Percentiles rank a stretch among this genome's conserved stretches.
phyloP scores from a whole-genome alignment of 2,797 vertebrate genomes.

The Ataeniobius toweri region DNA sequence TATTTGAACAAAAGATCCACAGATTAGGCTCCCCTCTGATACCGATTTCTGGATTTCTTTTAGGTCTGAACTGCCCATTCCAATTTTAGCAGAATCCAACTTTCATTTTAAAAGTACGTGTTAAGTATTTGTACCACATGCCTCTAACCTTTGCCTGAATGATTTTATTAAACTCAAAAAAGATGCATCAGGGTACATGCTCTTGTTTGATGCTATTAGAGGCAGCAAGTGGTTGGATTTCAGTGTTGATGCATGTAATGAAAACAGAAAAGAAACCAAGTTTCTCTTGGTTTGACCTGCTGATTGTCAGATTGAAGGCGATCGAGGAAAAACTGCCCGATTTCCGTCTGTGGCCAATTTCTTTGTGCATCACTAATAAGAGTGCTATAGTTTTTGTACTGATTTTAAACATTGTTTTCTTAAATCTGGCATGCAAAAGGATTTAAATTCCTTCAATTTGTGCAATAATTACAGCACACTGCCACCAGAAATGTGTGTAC shows the following conservation, averaged over 20 bases:
- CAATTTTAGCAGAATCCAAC: background rate
- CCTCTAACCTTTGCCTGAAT: background rate
- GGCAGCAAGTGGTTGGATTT: background rate
- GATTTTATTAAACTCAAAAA: background rate
- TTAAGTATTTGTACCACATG: background rate
- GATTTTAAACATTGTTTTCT: background rate
- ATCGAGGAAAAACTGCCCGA: background rate
- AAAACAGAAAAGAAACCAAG: background rate
- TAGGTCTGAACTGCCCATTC: background rate
- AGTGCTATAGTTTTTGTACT: background rate
- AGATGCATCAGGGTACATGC: background rate
- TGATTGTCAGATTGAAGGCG: background rate
- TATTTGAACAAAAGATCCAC: background rate
- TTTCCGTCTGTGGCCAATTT: background rate
- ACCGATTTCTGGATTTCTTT: background rate
- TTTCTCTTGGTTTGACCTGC: background rate
- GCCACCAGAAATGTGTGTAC: slow-evolving; percentile 9
- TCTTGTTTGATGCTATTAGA: background rate
- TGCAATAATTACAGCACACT: background rate
- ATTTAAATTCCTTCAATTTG: background rate
- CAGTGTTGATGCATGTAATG: background rate
- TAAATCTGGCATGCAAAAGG: slow-evolving; percentile 27
- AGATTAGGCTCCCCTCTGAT: background rate
- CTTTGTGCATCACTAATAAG: background rate
- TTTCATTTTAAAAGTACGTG: background rate